Conservation (phyloP, 2,888 invertebrate genomes). For the Nomada lathburiana region DNA sequence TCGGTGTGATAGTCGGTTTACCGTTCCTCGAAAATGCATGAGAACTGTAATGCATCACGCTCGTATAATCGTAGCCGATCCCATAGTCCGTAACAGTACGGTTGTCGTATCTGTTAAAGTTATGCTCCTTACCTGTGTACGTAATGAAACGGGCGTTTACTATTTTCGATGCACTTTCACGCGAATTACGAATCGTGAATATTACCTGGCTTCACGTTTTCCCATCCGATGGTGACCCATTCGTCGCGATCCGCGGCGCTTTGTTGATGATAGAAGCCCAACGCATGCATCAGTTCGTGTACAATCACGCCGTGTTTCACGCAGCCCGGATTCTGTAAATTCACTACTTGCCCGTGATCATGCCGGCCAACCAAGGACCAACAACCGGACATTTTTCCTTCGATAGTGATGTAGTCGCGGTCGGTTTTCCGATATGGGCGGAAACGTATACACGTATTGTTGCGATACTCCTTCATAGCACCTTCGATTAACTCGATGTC, state of each 20-base stretch:
- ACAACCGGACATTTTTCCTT: conserved; percentile 87
- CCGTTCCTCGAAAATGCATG: conserved; percentile 89
- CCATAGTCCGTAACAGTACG: conserved; percentile 88
- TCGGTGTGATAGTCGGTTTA: conserved; percentile 88
- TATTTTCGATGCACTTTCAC: background rate
- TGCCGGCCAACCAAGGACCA: conserved; percentile 89
- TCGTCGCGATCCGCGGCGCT: conserved; percentile 91
- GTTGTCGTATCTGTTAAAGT: conserved; percentile 89
- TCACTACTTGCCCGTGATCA: conserved; percentile 87
- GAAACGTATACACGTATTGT: conserved; percentile 88
- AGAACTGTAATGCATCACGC: conserved; percentile 90
- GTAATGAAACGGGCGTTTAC: background rate
- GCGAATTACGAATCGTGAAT: background rate
- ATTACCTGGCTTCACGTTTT: conserved; percentile 88
- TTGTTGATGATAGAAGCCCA: conserved; percentile 94
- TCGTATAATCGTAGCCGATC: conserved; percentile 89
- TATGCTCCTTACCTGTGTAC: conserved; percentile 85
- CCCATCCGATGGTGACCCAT: conserved; percentile 90
- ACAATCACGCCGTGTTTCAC: conserved; percentile 85
- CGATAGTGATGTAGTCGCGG: conserved; percentile 86
- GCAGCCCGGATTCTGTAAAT: conserved; percentile 84
- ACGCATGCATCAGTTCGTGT: conserved; percentile 91
- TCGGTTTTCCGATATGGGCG: conserved; percentile 86
- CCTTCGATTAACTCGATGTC: conserved; percentile 85
- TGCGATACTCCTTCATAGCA: conserved; percentile 87